Evolutionary conservation across 2,888 invertebrate species (phyloP), one percentile per base, ranked within the genome.

Genomic region (Catocala sponsa): DNA sequence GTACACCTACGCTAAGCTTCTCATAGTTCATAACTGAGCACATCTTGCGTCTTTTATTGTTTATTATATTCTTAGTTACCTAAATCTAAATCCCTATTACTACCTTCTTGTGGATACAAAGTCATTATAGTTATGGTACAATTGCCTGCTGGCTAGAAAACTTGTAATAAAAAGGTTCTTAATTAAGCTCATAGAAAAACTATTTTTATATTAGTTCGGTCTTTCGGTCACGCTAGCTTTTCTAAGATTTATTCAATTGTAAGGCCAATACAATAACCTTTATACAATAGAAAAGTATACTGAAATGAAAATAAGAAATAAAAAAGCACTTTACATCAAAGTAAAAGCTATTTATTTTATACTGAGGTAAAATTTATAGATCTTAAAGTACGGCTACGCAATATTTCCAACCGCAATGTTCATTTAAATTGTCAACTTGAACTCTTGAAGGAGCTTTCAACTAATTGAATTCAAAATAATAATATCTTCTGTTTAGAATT

Each of bases 371-470:
- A 38, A 58, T 58, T 65, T 46, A 52, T 38, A 62, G 51, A n/a
- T 13, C 15, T 11, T 62, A 6, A 65, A 62, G 44, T 60, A 56
- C 44, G 50, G 9, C 35, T 38, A 38, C 35, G 35, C 35, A 50
- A 25, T 55, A 43, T 43, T 55, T 33, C 41, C 55, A 52, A 33
- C 35, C 33, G 9, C 44, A 63, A 66, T 6, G n/a, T 57, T 63
- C 49, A 60, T 69, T 69, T 69, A 62, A 54, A 73, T 49, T 64
- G 60, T 60, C 46, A 69, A 64, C 52, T 44, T 54, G 53, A 57
- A 43, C 59, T 54, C 41, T 13, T 25, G 35, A 38, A 38, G 35
- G 35, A 38, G 35, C 35, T 38, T 38, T 38, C 35, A 51, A 48
- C n/a, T 52, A 58, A 65, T 65, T 63, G 50, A 65, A 56, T 56